Percentiles rank a stretch among this genome's conserved stretches.
Evolutionary conservation across 2,888 invertebrate species (phyloP).

Genomic region (Zonitis immaculata): DNA sequence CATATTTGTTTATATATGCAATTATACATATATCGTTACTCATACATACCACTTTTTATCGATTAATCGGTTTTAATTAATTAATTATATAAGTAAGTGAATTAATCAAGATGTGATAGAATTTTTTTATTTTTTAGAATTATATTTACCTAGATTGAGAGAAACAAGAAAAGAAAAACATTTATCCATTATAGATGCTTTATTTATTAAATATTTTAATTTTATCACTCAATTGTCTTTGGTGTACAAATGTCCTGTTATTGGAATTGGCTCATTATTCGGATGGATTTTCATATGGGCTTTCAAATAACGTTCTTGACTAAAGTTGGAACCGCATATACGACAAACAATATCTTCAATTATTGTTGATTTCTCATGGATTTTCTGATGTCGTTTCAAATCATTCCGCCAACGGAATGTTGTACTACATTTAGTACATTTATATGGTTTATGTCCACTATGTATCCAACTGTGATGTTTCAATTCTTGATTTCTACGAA

Average conservation of each 20-base stretch:
- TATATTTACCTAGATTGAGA: too few species aligned
- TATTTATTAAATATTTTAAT: neutral
- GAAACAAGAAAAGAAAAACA: neutral
- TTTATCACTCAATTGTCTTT: neutral
- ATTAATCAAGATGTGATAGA: slow-evolving; percentile 1
- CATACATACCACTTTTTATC: slow-evolving; percentile 40
- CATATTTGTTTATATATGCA: slow-evolving; percentile 42
- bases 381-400: slow-evolving; percentile 45
- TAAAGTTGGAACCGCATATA: slow-evolving; percentile 47
- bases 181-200: neutral
- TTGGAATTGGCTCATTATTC: neutral
- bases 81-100: neutral
- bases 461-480: slow-evolving; percentile 55
- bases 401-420: slow-evolving; percentile 50
- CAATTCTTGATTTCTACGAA: slow-evolving; percentile 54
- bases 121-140: neutral
- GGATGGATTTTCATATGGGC: slow-evolving; percentile 29
- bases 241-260: neutral
- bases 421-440: slow-evolving; percentile 52
- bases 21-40: slow-evolving; percentile 43
- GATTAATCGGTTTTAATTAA: slow-evolving; percentile 32
- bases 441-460: slow-evolving; percentile 53
- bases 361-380: slow-evolving; percentile 42
- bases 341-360: slow-evolving; percentile 44
- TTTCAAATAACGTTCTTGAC: slow-evolving; percentile 49